phyloP scores from a whole-genome alignment of 2,888 invertebrate species.

The Euzetes globulus region DNA sequence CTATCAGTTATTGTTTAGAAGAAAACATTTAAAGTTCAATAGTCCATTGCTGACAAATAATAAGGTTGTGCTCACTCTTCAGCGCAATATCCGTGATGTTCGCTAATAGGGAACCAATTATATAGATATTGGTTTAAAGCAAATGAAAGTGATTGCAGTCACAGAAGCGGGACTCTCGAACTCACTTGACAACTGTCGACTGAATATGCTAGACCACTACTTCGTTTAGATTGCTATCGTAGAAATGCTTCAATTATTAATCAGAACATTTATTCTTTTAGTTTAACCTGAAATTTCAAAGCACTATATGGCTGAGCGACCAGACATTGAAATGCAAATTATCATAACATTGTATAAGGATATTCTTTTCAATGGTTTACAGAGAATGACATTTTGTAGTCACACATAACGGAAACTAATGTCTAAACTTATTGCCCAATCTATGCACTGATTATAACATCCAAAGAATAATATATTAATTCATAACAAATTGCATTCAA shows the following conservation, averaged over 20 bases:
- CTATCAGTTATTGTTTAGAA: background rate
- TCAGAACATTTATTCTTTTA: background rate
- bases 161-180: slow-evolving; percentile 7
- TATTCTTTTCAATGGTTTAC: background rate
- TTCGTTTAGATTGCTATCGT: background rate
- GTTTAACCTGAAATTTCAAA: slow-evolving; percentile 10
- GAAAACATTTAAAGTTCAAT: background rate
- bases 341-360: background rate
- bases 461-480: background rate
- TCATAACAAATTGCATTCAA: background rate
- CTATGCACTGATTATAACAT: slow-evolving; percentile 9
- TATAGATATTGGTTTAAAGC: background rate
- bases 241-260: slow-evolving; percentile 8
- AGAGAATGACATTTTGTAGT: background rate
- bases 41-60: background rate
- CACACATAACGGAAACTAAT: background rate
- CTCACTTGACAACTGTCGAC: background rate
- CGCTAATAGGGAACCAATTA: background rate
- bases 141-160: background rate
- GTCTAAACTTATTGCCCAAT: background rate
- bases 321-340: background rate
- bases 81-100: background rate
- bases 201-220: too few species aligned
- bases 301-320: background rate
- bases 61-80: background rate